Conservation (phyloP, 2,797 vertebrate species). For the Ceyx erithaca region DNA sequence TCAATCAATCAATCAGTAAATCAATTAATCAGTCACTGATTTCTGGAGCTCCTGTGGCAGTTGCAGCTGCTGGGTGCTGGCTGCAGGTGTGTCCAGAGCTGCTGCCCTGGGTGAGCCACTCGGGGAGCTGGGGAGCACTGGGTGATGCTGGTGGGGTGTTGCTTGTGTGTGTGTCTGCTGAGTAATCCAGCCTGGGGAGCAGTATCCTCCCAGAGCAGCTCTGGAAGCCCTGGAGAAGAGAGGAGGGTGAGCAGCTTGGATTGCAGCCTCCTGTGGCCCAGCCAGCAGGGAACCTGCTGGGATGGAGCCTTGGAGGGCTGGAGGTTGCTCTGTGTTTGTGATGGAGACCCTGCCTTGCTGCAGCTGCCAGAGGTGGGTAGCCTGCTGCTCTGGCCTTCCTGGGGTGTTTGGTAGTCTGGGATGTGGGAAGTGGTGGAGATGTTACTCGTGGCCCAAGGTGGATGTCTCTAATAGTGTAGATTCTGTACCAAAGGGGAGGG, state of each 20-base stretch:
- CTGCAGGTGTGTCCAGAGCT: neutral
- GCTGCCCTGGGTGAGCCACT: neutral
- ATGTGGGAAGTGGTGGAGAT: neutral
- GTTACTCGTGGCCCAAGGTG: neutral
- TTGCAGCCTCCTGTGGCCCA: fast-evolving
- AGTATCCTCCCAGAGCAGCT: fast-evolving
- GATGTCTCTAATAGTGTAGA: neutral
- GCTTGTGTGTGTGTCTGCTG: fast-evolving
- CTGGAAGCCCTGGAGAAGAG: neutral
- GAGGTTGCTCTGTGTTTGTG: fast-evolving
- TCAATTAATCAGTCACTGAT: neutral
- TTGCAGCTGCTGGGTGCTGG: neutral
- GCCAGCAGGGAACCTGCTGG: neutral
- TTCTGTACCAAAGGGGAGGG: neutral
- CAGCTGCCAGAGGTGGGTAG: neutral
- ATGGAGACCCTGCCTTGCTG: neutral
- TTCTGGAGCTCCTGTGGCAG: neutral
- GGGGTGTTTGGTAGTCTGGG: neutral
- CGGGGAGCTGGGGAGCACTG: fast-evolving
- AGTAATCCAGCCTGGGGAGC: neutral
- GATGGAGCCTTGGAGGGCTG: neutral
- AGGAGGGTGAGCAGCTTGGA: neutral
- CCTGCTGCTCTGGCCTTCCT: neutral
- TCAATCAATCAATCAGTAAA: neutral
- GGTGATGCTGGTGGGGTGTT: neutral